phyloP scores from a whole-genome alignment of 2,113 vertebrate genomes.

The Pogona vitticeps region DNA sequence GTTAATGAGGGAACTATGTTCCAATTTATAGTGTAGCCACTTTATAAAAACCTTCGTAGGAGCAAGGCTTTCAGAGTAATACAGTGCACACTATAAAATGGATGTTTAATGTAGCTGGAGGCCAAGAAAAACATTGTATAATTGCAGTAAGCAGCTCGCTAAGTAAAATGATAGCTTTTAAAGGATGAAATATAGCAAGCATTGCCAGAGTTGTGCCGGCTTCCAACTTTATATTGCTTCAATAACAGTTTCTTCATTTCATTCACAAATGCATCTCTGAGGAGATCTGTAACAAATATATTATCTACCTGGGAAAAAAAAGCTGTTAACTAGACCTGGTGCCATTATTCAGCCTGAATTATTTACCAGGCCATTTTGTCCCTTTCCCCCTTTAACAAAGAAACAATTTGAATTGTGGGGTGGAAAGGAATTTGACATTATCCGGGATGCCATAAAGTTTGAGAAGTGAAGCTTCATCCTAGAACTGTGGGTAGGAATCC shows the following conservation, averaged over 20 bases:
- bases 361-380: fast-evolving
- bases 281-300: slow-evolving; percentile 67
- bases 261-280: slow-evolving; percentile 67
- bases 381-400: background rate
- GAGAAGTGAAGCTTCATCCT: background rate
- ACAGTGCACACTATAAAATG: slow-evolving; percentile 75
- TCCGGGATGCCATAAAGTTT: background rate
- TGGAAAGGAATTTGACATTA: background rate
- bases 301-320: slow-evolving; percentile 57
- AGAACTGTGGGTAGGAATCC: background rate
- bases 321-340: slow-evolving; percentile 49
- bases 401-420: slow-evolving; percentile 5
- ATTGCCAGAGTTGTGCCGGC: slow-evolving; percentile 62
- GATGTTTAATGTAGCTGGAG: slow-evolving; percentile 78
- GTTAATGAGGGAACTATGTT: slow-evolving; percentile 76
- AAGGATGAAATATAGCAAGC: slow-evolving; percentile 72
- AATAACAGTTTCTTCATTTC: slow-evolving; percentile 70
- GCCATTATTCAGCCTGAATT: background rate
- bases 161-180: slow-evolving; percentile 81
- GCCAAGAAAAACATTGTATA: slow-evolving; percentile 81
- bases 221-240: slow-evolving; percentile 70
- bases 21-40: slow-evolving; percentile 61
- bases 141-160: slow-evolving; percentile 77
- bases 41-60: slow-evolving; percentile 65
- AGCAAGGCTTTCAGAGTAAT: slow-evolving; percentile 73